These are phyloP conservation scores for Strigamia transsilvanica DNA, from an alignment of 2,888 invertebrate species.

Conservation along the genomic window DNA sequence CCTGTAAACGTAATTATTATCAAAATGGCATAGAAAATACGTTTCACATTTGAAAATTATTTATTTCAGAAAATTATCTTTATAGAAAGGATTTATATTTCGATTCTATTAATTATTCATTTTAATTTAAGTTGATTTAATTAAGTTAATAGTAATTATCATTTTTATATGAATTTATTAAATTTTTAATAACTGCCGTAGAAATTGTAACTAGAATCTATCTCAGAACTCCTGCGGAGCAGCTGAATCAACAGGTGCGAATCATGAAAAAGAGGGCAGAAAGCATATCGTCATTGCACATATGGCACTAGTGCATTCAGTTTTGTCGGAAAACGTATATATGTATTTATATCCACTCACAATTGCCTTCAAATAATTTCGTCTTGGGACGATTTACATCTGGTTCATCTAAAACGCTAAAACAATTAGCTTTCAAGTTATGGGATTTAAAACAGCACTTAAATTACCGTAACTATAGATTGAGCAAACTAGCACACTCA, in stretches of 20 bases:
- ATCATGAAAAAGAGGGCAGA: neutral
- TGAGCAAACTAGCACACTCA: neutral
- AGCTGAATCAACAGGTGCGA: slow-evolving; percentile 28
- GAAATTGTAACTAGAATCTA: neutral
- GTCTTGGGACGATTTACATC: neutral
- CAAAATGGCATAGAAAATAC: neutral
- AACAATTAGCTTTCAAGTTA: neutral
- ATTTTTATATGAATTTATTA: neutral
- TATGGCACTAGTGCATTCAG: neutral
- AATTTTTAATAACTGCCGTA: neutral
- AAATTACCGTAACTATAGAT: neutral
- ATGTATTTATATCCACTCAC: neutral
- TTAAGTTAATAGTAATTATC: neutral
- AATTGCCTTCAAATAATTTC: neutral
- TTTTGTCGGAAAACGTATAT: neutral
- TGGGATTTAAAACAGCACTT: neutral
- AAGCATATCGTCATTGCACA: slow-evolving; percentile 3
- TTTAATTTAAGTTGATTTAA: neutral
- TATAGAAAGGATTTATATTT: neutral
- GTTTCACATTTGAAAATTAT: no score
- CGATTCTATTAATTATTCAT: neutral
- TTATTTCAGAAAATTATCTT: no score
- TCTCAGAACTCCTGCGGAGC: neutral
- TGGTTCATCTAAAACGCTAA: neutral
- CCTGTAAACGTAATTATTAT: slow-evolving; percentile 4